Evolutionary conservation across 1,140 invertebrate genomes (phyloP).

Genomic region (Chionoecetes opilio): DNA sequence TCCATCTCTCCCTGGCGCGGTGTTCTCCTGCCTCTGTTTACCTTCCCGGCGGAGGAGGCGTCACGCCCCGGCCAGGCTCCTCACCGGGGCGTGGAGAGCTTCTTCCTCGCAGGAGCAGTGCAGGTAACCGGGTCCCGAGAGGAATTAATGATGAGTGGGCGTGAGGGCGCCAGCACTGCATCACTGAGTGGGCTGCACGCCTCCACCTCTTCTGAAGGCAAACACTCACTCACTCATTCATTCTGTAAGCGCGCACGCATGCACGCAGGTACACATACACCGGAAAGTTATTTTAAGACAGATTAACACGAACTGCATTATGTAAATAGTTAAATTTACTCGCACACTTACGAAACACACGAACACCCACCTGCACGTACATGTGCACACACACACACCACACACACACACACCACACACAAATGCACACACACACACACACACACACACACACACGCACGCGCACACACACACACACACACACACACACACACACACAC

Average conservation of each 20-base stretch:
- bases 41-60: not conserved
- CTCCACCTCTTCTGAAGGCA: not conserved
- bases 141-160: conserved; percentile 28
- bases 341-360: conserved; percentile 48
- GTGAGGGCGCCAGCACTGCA: not conserved
- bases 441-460: conserved; percentile 24
- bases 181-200: not conserved
- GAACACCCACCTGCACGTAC: not conserved
- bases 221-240: not conserved
- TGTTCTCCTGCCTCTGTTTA: not conserved
- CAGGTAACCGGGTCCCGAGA: not conserved
- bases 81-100: not conserved
- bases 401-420: conserved; percentile 53
- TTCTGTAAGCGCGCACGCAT: not conserved
- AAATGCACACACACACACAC: conserved; percentile 49
- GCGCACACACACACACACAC: conserved; percentile 42
- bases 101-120: not conserved
- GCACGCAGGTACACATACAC: no score
- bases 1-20: not conserved
- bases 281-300: not conserved
- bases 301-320: not conserved
- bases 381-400: conserved; percentile 46
- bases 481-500: conserved; percentile 60
- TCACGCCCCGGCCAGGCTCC: not conserved
- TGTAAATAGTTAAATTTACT: conserved; percentile 6